Conservation (phyloP, 2,113 vertebrate genomes). For the Lepidothrix coronata region DNA sequence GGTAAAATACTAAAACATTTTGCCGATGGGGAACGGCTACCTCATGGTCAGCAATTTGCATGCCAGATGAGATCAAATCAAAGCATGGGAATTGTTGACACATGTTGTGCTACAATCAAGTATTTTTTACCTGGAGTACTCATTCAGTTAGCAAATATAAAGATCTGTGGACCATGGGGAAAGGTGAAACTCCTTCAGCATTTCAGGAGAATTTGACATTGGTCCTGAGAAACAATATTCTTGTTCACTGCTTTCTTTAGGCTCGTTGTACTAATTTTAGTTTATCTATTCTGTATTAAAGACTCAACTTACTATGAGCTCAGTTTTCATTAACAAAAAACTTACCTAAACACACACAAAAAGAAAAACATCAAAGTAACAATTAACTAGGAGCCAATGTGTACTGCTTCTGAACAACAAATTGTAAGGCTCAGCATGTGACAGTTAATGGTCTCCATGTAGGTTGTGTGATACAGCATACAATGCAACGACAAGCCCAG, state of each 20-base stretch:
- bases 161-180: not conserved
- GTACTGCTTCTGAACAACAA: not conserved
- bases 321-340: not conserved
- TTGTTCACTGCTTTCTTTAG: not conserved
- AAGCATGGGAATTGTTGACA: not conserved
- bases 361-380: not conserved
- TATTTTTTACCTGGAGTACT: not conserved
- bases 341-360: not conserved
- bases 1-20: not conserved
- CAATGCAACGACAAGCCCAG: not conserved
- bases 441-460: not conserved
- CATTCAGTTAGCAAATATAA: not conserved
- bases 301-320: not conserved
- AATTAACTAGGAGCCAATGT: not conserved
- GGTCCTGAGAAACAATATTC: not conserved
- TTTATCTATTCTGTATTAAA: not conserved
- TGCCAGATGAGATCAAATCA: not conserved
- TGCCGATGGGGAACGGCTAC: not conserved
- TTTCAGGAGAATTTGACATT: not conserved
- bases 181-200: not conserved
- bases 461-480: not conserved
- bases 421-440: not conserved
- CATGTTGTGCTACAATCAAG: accelerated
- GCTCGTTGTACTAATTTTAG: not conserved
- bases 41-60: not conserved